Evolutionary conservation across 2,797 vertebrate genomes (phyloP).

Genomic region (Pelodytes ibericus): DNA sequence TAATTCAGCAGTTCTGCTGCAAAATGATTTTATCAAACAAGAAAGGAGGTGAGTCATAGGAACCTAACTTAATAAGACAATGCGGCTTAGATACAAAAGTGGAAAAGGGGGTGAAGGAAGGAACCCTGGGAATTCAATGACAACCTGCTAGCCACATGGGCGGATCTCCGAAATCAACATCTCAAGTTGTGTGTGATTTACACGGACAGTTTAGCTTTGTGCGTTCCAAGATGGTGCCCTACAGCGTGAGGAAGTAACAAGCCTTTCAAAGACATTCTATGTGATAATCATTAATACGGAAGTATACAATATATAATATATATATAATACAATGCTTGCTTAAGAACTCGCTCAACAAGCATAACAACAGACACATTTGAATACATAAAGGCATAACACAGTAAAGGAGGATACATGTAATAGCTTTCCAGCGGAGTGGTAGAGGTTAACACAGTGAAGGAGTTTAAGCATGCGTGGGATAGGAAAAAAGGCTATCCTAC

Average conservation of each 20-base stretch:
- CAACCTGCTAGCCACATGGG: conserved; percentile 29
- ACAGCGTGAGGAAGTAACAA: conserved; percentile 24
- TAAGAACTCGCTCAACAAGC: no score
- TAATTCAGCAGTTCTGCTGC: conserved; percentile 56
- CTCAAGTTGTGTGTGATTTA: conserved; percentile 38
- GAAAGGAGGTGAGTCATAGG: conserved; percentile 59
- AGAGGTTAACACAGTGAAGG: no score
- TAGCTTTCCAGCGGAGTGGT: no score
- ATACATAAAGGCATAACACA: no score
- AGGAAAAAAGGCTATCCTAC: no score
- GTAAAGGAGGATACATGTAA: no score
- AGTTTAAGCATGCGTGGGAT: no score
- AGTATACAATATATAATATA: no score
- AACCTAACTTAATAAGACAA: conserved; percentile 53
- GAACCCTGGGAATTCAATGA: background rate
- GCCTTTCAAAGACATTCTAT: conserved; percentile 19
- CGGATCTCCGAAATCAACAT: conserved; percentile 8
- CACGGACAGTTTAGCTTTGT: conserved; percentile 9
- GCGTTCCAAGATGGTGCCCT: background rate
- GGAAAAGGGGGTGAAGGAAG: conserved; percentile 20
- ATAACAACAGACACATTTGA: no score
- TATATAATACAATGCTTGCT: no score
- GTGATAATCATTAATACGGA: conserved; percentile 37
- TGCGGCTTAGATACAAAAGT: conserved; percentile 55
- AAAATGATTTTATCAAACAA: conserved; percentile 56